These are phyloP conservation scores for Diachrysia chrysitis DNA, from an alignment of 2,888 invertebrate genomes.

Conservation along the genomic window DNA sequence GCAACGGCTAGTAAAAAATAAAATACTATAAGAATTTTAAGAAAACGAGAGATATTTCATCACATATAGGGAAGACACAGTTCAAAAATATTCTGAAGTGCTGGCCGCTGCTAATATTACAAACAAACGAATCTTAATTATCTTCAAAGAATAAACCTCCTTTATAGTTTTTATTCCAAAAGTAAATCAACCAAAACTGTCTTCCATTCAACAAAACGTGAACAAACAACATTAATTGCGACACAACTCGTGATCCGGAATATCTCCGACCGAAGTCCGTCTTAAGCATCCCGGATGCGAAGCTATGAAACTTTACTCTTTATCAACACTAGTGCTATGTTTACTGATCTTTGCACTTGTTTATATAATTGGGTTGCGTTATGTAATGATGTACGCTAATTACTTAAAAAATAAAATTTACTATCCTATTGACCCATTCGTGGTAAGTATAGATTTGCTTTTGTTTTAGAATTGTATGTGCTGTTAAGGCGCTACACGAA, in stretches of 20 bases:
- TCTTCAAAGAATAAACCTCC: too few relatives aligned
- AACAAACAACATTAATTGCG: conserved; percentile 26
- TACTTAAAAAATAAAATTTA: conserved; percentile 20
- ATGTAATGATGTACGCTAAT: conserved; percentile 45
- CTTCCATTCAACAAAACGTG: not conserved
- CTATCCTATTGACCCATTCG: conserved; percentile 1
- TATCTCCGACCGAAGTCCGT: conserved; percentile 47
- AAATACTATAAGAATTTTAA: too few relatives aligned
- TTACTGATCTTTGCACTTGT: conserved; percentile 47
- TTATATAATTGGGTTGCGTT: conserved; percentile 43
- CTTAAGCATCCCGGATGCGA: conserved; percentile 53
- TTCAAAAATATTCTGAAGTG: too few relatives aligned
- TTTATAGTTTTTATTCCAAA: too few relatives aligned
- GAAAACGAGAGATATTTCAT: too few relatives aligned
- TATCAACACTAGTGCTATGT: conserved; percentile 20
- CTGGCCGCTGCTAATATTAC: too few relatives aligned
- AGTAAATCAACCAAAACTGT: not conserved
- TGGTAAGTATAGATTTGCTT: not conserved
- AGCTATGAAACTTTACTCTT: conserved; percentile 7
- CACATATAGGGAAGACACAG: too few relatives aligned
- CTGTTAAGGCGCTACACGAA: too few relatives aligned
- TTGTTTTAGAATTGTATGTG: not conserved
- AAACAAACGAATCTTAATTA: too few relatives aligned
- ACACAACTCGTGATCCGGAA: conserved; percentile 42
- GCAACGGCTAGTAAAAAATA: too few relatives aligned